Conservation (phyloP, 2,888 invertebrate species). For the Entomobrya proxima region DNA sequence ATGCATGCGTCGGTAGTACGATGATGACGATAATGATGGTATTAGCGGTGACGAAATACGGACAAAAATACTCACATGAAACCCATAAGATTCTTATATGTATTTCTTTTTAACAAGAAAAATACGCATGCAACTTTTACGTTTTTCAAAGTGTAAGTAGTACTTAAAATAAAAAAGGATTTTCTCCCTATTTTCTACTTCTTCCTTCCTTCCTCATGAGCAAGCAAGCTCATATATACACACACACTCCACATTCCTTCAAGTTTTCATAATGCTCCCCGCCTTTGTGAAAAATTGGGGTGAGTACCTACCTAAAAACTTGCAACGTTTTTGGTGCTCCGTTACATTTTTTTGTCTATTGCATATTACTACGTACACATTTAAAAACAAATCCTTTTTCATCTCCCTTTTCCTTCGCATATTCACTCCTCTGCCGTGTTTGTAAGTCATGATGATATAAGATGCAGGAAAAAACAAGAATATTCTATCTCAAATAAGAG, state of each 20-base stretch:
- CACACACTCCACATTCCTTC: conserved; percentile 21
- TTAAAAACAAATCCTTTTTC: conserved; percentile 40
- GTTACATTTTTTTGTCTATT: background rate
- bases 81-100: background rate
- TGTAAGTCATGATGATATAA: conserved; percentile 9
- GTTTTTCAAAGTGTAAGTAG: no score
- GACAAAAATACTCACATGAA: background rate
- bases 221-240: no score
- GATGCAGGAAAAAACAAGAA: background rate
- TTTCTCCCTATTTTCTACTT: conserved; percentile 39
- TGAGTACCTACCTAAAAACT: conserved; percentile 19
- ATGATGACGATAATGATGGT: conserved; percentile 10
- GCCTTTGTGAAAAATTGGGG: conserved; percentile 37
- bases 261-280: background rate
- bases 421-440: background rate
- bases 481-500: background rate
- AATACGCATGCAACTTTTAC: background rate
- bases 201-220: conserved; percentile 16
- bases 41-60: background rate
- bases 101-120: background rate
- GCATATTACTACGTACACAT: background rate
- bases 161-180: conserved; percentile 59
- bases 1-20: background rate
- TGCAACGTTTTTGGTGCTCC: background rate
- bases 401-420: background rate